phyloP scores from a whole-genome alignment of 1,140 invertebrate species.

The Rhopalosiphum maidis region DNA sequence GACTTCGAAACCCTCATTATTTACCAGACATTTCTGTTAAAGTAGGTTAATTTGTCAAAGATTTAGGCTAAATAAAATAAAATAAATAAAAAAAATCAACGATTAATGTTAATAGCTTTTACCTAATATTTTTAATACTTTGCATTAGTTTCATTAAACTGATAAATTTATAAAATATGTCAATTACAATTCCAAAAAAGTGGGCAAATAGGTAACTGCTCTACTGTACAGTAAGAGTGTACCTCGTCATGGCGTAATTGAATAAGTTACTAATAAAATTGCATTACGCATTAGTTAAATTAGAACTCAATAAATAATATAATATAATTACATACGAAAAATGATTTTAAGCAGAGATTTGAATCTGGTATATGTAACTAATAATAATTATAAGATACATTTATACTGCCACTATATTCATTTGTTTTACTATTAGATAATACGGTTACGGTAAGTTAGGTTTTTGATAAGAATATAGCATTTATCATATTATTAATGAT shows the following conservation, averaged over 20 bases:
- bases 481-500: too few species aligned
- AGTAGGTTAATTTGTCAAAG: constrained; percentile 64
- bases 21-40: constrained; percentile 88
- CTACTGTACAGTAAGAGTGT: neutral
- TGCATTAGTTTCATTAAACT: neutral
- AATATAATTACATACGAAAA: too few species aligned
- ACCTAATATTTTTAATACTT: neutral
- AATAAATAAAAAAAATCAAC: neutral
- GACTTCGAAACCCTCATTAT: constrained; percentile 90
- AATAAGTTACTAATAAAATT: neutral
- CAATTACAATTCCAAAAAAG: neutral
- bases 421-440: neutral
- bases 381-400: too few species aligned
- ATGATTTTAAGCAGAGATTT: too few species aligned
- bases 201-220: neutral
- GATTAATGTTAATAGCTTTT: neutral
- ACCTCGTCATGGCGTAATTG: neutral
- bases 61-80: neutral
- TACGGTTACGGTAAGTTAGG: too few species aligned
- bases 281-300: too few species aligned
- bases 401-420: neutral
- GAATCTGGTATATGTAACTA: too few species aligned
- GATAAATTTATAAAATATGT: neutral
- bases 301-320: too few species aligned
- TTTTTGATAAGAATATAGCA: too few species aligned